Evolutionary conservation across 2,113 vertebrate species (phyloP).

Genomic region (Pelecanus crispus): DNA sequence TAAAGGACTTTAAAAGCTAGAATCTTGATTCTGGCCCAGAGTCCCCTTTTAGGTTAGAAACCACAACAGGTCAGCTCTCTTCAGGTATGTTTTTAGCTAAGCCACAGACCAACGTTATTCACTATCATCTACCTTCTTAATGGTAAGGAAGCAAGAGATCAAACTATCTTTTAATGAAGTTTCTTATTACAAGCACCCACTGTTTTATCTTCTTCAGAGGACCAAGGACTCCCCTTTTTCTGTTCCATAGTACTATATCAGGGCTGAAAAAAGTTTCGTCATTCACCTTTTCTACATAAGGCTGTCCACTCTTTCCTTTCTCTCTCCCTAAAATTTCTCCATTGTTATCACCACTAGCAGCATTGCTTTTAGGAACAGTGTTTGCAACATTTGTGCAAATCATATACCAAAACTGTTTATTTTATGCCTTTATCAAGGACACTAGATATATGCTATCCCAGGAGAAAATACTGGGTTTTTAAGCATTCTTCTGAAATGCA

Average conservation of each 20-base stretch:
- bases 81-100: neutral
- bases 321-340: neutral
- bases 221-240: neutral
- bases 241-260: neutral
- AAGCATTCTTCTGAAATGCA: neutral
- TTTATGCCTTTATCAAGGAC: neutral
- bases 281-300: neutral
- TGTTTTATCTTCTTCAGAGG: neutral
- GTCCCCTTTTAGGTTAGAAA: neutral
- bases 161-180: neutral
- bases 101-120: neutral
- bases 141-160: neutral
- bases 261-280: neutral
- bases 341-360: neutral
- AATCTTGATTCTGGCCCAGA: neutral
- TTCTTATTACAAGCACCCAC: neutral
- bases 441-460: neutral
- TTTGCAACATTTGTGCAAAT: neutral
- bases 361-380: neutral
- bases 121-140: neutral
- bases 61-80: neutral
- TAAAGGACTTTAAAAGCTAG: neutral
- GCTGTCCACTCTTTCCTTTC: neutral
- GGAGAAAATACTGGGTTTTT: neutral
- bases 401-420: neutral